A percentile compares a stretch with the other conserved stretches of the same genome.
Conservation (phyloP, 2,888 invertebrate genomes). For the Exocentrus adspersus region DNA sequence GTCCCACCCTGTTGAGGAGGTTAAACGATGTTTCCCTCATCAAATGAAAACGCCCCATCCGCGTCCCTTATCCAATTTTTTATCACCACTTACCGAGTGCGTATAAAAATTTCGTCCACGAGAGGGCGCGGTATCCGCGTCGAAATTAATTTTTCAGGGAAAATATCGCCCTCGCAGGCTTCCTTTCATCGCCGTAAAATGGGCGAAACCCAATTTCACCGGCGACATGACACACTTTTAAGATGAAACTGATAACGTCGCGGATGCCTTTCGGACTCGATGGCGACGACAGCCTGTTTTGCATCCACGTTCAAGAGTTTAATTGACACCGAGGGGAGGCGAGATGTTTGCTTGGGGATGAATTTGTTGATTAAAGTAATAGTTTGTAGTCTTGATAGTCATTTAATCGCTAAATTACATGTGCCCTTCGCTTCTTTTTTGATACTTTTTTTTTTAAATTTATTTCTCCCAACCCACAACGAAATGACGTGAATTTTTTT, state of each 20-base stretch:
- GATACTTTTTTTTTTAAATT: background rate
- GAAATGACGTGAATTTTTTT: too few species aligned
- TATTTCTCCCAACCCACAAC: too few species aligned
- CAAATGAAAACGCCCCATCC: too few species aligned
- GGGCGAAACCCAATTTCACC: background rate
- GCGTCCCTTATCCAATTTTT: background rate
- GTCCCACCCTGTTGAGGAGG: too few species aligned
- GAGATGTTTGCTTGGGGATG: too few species aligned
- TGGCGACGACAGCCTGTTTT: background rate
- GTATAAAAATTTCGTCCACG: background rate
- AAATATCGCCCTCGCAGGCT: background rate
- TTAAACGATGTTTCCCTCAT: too few species aligned
- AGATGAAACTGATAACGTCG: background rate
- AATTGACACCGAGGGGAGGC: background rate
- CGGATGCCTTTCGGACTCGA: background rate
- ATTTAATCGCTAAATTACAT: background rate
- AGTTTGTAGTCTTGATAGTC: too few species aligned
- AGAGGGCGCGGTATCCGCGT: background rate
- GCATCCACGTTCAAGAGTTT: background rate
- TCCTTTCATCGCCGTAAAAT: background rate
- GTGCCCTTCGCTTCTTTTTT: background rate
- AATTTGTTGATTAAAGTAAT: too few species aligned
- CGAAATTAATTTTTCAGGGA: background rate
- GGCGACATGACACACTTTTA: background rate
- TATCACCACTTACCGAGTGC: background rate